phyloP scores from a whole-genome alignment of 2,113 vertebrate species.

The Apteryx mantelli region DNA sequence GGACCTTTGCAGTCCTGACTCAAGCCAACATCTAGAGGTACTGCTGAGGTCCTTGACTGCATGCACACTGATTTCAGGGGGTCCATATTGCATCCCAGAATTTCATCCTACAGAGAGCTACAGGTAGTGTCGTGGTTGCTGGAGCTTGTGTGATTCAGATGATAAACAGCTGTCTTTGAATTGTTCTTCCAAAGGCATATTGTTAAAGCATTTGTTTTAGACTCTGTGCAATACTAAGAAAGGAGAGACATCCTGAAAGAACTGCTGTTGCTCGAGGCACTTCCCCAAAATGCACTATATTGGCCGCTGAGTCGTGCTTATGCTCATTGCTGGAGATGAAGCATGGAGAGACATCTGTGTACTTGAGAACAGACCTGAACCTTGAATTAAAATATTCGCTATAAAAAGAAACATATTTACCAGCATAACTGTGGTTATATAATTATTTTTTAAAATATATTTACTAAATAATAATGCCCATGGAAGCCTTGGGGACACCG shows the following conservation, averaged over 20 bases:
- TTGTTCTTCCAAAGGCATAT: neutral
- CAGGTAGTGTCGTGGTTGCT: neutral
- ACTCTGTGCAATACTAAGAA: neutral
- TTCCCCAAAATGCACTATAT: neutral
- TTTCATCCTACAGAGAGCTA: neutral
- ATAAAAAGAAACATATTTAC: neutral
- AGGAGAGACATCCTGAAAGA: neutral
- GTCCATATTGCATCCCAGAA: neutral
- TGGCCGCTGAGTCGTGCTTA: neutral
- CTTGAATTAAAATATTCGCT: neutral
- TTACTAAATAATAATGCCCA: neutral
- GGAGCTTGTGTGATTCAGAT: neutral
- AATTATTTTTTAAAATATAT: neutral
- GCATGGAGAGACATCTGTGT: neutral
- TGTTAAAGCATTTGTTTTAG: neutral
- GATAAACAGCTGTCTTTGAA: neutral
- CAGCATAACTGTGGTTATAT: neutral
- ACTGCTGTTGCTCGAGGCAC: neutral
- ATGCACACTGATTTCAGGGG: neutral
- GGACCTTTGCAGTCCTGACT: neutral
- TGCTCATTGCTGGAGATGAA: neutral
- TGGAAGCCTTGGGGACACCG: neutral
- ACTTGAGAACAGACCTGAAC: neutral
- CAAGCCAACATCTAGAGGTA: neutral
- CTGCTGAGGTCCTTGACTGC: neutral